Conservation (phyloP, 2,888 invertebrate species). For the Noctua comes region DNA sequence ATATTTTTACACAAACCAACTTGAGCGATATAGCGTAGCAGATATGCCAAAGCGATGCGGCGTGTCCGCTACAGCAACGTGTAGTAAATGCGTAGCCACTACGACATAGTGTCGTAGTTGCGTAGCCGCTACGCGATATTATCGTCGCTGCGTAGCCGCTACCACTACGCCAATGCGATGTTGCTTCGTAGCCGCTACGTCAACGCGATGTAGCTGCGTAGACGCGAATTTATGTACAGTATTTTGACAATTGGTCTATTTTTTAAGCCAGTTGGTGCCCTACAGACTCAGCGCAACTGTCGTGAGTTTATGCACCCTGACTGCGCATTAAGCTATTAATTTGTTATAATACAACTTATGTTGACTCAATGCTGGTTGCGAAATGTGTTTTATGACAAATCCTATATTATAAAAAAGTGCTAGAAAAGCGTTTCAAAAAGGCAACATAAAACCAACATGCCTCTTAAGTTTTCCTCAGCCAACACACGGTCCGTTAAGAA, state of each 20-base stretch:
- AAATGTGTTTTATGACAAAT: neutral
- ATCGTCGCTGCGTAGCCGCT: neutral
- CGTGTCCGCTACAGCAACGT: neutral
- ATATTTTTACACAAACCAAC: neutral
- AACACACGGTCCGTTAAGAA: constrained; percentile 54
- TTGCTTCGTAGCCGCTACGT: neutral
- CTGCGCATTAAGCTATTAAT: no score
- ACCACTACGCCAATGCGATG: neutral
- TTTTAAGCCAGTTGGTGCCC: neutral
- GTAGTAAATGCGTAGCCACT: neutral
- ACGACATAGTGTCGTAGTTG: neutral
- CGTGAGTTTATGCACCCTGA: no score
- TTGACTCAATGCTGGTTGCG: neutral
- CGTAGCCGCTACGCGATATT: neutral
- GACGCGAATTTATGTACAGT: neutral
- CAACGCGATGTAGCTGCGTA: no score
- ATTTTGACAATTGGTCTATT: neutral
- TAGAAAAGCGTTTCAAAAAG: neutral
- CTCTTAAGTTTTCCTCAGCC: constrained; percentile 20
- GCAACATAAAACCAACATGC: neutral
- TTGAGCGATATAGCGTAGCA: neutral
- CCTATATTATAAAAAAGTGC: neutral
- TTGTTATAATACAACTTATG: no score
- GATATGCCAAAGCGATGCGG: neutral
- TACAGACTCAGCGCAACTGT: neutral